Conservation (phyloP, 2,888 invertebrate species). For the Endomychus coccineus region DNA sequence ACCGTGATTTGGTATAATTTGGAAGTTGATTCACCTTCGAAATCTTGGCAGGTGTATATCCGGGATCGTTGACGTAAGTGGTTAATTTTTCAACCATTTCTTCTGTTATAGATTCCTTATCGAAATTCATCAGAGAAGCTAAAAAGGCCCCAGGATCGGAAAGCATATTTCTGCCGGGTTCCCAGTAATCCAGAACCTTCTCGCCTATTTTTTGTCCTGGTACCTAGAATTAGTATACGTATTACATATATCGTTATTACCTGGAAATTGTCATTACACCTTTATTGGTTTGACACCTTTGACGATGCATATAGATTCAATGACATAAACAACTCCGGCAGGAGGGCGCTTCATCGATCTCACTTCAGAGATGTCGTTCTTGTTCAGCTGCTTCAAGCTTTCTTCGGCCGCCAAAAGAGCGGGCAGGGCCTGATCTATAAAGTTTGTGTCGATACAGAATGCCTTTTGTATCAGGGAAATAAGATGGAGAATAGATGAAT, state of each 20-base stretch:
- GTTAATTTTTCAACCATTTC: slow-evolving; percentile 75
- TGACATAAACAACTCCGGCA: slow-evolving; percentile 69
- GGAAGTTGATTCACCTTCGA: slow-evolving; percentile 46
- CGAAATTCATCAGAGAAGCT: slow-evolving; percentile 74
- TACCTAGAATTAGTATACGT: slow-evolving; percentile 44
- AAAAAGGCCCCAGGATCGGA: slow-evolving; percentile 79
- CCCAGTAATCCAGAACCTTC: slow-evolving; percentile 85
- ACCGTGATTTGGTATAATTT: no score
- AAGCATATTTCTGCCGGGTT: slow-evolving; percentile 73
- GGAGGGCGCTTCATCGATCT: slow-evolving; percentile 93
- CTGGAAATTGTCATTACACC: no score
- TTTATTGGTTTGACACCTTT: slow-evolving; percentile 69
- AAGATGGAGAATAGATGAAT: slow-evolving; percentile 1
- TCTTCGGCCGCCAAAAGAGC: slow-evolving; percentile 77
- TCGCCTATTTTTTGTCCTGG: slow-evolving; percentile 63
- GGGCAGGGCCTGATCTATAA: slow-evolving; percentile 70
- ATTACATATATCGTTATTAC: background rate
- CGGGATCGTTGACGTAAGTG: slow-evolving; percentile 66
- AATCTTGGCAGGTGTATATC: slow-evolving; percentile 75
- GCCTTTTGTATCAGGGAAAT: background rate
- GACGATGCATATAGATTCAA: slow-evolving; percentile 79
- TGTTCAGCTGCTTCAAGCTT: slow-evolving; percentile 84
- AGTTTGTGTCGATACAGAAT: background rate
- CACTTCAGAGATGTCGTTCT: slow-evolving; percentile 82
- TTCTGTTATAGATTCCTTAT: slow-evolving; percentile 77